Evolutionary conservation across 2,888 invertebrate genomes (phyloP), one percentile per base, ranked within the genome.

Genomic region (Drosophila sordidula): DNA sequence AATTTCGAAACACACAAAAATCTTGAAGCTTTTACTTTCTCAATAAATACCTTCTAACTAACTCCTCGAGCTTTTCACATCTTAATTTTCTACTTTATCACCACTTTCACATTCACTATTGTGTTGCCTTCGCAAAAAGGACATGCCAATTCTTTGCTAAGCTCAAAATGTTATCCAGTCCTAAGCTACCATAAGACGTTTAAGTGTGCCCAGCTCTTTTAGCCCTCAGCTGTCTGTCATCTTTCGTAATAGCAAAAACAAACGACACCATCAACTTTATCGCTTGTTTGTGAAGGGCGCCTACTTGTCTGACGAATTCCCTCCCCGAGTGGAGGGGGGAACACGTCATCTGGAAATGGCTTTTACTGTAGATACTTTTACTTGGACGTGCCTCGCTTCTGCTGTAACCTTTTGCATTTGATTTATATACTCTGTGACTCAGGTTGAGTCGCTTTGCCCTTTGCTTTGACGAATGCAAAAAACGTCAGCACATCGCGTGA

Each of bases 401-500:
- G 32, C 41, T 65, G 36, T 80, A 70, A 78, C 74, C 83, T 82
- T 82, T 79, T 62, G 46, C 70, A 57, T 70, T 82, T 75, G 68
- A 69, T 78, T 75, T 63, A 62, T 61, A 69, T 59, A 56, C 56
- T 41, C 61, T 80, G 44, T 74, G 75, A 80, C 52, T 76, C 85
- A 70, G 49, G 45, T 61, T 65, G 59, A 52, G 44, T 36, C 45
- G 32, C 12, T 47, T 44, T 56, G 62, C 49, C 78, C 78, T 69
- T 75, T 52, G 22, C 62, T 55, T 57, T 57, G 69, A 70, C 45
- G 56, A 65, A 70, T 85, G 75, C 78, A 75, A 49, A 45, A 26
- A 57, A 56, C 70, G 56, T 63, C 72, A 62, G 61, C 62, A 56
- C 47, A 83, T 83, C 71, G 89, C 82, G 89, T 83, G 82, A 64